Percentiles rank a stretch among this genome's conserved stretches.
phyloP scores from a whole-genome alignment of 2,797 vertebrate genomes.

The Tolypeutes matacus region DNA sequence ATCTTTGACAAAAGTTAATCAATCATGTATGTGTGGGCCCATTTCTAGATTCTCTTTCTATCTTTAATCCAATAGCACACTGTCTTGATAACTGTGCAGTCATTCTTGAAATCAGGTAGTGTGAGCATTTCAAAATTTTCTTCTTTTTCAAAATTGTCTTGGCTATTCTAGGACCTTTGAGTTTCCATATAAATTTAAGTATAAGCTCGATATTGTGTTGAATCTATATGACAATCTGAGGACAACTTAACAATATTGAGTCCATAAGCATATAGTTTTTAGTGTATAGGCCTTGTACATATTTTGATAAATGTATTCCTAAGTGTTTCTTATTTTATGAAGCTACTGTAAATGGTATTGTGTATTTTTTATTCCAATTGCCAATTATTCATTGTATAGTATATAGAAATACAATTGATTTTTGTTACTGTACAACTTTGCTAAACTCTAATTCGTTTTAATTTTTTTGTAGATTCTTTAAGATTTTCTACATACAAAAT shows the following conservation, averaged over 20 bases:
- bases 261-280: not conserved
- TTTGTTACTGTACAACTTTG: not conserved
- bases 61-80: not conserved
- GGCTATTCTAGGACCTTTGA: constrained; percentile 11
- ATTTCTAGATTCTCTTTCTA: constrained; percentile 28
- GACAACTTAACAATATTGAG: constrained; percentile 2
- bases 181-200: constrained; percentile 35
- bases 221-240: not conserved
- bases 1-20: constrained; percentile 30
- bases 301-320: constrained; percentile 4
- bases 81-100: not conserved
- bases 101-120: not conserved
- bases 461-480: not conserved
- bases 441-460: not conserved
- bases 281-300: not conserved
- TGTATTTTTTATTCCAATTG: not conserved
- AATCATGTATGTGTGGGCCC: not conserved
- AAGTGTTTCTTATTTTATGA: not conserved
- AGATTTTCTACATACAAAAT: not conserved
- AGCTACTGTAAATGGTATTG: not conserved
- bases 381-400: not conserved
- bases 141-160: constrained; percentile 7
- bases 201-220: not conserved
- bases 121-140: not conserved
- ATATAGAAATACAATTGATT: not conserved